Percentiles rank a stretch among this genome's conserved stretches.
Evolutionary conservation across 2,797 vertebrate species (phyloP).

Genomic region (Notamacropus eugenii): DNA sequence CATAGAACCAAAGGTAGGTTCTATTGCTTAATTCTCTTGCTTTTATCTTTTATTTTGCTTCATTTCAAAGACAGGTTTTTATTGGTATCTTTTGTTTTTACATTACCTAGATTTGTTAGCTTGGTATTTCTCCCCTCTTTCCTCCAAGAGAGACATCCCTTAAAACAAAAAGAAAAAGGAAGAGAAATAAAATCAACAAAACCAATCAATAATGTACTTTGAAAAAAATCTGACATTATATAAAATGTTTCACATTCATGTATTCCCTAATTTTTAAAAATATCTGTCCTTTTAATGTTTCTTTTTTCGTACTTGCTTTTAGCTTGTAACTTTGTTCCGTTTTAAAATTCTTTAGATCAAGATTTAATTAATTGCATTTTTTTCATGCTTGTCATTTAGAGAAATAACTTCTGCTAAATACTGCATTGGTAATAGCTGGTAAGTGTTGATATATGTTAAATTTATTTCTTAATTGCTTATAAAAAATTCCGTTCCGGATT

Average conservation of each 20-base stretch:
- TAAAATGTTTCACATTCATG: not conserved
- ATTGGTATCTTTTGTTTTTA: not conserved
- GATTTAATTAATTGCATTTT: not conserved
- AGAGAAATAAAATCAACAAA: not conserved
- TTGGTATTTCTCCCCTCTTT: not conserved
- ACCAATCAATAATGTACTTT: not conserved
- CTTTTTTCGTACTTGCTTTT: not conserved
- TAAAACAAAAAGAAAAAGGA: not conserved
- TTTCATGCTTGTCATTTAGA: not conserved
- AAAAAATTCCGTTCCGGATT: not conserved
- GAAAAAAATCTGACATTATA: not conserved
- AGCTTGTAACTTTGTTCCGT: not conserved
- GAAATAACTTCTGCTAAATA: not conserved
- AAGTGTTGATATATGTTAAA: not conserved
- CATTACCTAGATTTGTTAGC: not conserved
- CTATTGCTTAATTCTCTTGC: not conserved
- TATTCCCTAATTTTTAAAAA: not conserved
- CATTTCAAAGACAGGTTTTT: not conserved
- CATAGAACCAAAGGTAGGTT: not conserved
- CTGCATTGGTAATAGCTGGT: not conserved
- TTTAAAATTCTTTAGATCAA: not conserved
- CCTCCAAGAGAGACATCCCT: not conserved
- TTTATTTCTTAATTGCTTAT: not conserved
- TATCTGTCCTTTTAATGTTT: not conserved
- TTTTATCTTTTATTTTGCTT: not conserved